Evolutionary conservation across 2,113 vertebrate genomes (phyloP).

Genomic region (Corapipo altera): DNA sequence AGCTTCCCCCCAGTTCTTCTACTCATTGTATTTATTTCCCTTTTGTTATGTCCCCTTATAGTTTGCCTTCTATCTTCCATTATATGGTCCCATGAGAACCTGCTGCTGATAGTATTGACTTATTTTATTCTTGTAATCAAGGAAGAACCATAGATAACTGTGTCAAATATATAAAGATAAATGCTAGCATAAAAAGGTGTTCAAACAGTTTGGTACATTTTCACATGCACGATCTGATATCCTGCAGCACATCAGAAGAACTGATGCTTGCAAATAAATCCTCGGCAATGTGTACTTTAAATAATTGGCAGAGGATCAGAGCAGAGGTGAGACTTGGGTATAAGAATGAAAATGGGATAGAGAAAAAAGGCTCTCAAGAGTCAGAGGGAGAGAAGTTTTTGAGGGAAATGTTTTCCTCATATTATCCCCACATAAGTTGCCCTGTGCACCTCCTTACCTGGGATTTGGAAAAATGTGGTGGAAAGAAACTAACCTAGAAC

Average conservation of each 20-base stretch:
- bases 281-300: neutral
- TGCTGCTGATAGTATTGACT: neutral
- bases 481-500: neutral
- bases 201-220: neutral
- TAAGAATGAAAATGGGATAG: neutral
- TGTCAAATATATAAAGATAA: neutral
- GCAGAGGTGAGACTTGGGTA: neutral
- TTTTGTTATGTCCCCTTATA: neutral
- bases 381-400: neutral
- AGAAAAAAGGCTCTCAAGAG: neutral
- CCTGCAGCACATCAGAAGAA: neutral
- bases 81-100: neutral
- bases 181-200: neutral
- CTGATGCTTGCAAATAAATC: neutral
- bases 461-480: neutral
- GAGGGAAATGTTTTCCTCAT: neutral
- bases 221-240: neutral
- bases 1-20: neutral
- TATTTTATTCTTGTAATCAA: neutral
- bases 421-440: neutral
- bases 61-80: neutral
- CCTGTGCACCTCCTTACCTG: neutral
- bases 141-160: neutral
- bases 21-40: neutral
- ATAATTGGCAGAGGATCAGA: neutral